Percentiles rank a stretch among this genome's conserved stretches.
Evolutionary conservation across 2,888 invertebrate genomes (phyloP).

Genomic region (Capitulum mitella): DNA sequence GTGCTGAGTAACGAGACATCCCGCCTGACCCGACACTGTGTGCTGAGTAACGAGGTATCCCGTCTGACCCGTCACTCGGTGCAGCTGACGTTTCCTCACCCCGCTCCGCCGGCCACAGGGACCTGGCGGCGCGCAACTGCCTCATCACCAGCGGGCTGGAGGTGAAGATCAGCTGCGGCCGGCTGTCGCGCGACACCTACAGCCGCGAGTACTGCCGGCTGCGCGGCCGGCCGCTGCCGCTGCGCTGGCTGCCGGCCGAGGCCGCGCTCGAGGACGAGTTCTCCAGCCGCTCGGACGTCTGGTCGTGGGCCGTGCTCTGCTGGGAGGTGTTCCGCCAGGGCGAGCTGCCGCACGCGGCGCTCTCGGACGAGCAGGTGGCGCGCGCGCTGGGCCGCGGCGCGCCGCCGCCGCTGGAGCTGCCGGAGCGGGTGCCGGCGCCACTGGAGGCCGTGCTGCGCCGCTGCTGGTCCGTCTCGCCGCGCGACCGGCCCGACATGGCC

Average conservation of each 20-base stretch:
- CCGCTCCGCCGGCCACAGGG: conserved; percentile 55
- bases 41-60: too few relatives aligned
- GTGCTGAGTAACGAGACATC: not conserved
- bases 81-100: not conserved
- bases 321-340: conserved; percentile 84
- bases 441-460: conserved; percentile 40
- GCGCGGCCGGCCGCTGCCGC: conserved; percentile 71
- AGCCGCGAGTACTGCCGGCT: conserved; percentile 82
- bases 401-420: conserved; percentile 36
- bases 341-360: conserved; percentile 64
- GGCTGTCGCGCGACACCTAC: conserved; percentile 74
- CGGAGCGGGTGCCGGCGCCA: conserved; percentile 41
- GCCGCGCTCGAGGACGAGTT: conserved; percentile 83
- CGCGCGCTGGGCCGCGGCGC: conserved; percentile 33
- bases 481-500: conserved; percentile 44
- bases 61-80: too few relatives aligned
- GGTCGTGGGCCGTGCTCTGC: conserved; percentile 77
- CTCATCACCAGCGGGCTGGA: conserved; percentile 69
- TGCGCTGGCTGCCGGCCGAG: conserved; percentile 85
- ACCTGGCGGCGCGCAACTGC: conserved; percentile 86
- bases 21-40: too few relatives aligned
- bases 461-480: conserved; percentile 43
- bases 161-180: conserved; percentile 74
- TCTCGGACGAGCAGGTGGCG: conserved; percentile 65
- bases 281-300: conserved; percentile 87